Conservation (phyloP, 2,797 vertebrate species). For the Oryzias sinensis region DNA sequence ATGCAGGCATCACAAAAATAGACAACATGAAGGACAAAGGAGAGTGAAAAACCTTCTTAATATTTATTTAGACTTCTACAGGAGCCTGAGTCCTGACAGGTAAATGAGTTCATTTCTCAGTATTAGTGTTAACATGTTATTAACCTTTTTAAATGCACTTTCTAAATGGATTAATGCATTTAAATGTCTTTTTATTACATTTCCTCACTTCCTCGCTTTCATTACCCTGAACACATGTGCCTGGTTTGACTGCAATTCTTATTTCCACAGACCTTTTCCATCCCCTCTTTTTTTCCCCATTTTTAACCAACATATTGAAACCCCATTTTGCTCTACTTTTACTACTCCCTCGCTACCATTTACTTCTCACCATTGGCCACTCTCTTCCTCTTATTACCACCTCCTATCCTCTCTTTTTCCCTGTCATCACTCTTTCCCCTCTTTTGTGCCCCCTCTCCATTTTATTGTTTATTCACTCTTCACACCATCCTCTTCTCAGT, state of each 20-base stretch:
- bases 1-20: too few relatives aligned
- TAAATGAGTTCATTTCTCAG: too few relatives aligned
- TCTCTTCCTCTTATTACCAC: conserved; percentile 28
- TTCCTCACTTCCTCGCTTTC: neutral
- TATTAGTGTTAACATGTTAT: too few relatives aligned
- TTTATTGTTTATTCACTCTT: conserved; percentile 44
- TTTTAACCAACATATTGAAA: conserved; percentile 67
- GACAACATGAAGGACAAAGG: too few relatives aligned
- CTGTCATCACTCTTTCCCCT: conserved; percentile 37
- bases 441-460: conserved; percentile 17
- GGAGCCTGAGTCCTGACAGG: too few relatives aligned
- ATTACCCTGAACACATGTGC: neutral
- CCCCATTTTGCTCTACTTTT: conserved; percentile 66
- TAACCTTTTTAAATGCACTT: too few relatives aligned
- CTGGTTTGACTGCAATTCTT: neutral
- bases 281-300: conserved; percentile 9
- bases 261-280: neutral
- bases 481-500: conserved; percentile 23
- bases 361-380: conserved; percentile 25
- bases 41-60: too few relatives aligned
- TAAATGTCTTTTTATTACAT: neutral
- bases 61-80: too few relatives aligned
- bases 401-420: conserved; percentile 23
- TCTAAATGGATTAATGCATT: too few relatives aligned
- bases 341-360: conserved; percentile 41